Base-by-base conservation (phyloP, 2,888 invertebrate species). In the Helobdella robusta region DNA sequence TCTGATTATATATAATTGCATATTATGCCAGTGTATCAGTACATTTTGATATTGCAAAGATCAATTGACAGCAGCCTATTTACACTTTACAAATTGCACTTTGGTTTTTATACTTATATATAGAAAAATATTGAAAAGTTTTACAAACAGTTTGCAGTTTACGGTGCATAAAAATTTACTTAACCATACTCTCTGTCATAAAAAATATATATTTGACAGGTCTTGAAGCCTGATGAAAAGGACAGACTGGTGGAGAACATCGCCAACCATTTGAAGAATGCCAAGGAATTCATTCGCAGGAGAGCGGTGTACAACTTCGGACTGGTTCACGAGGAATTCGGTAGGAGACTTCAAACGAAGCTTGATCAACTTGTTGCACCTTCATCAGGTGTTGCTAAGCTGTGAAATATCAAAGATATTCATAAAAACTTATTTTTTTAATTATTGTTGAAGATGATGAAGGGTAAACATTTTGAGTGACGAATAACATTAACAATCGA, bases 261-360 rank as follows among this genome's bases (percentile, higher is more conserved):
- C 73, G 89, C 87, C 0, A 86, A 83, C 3, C 86, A 87, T 77
- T 79, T 95, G 66, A 85, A 85, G 72, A 83, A 85, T 71, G 91
- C 93, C 3, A 86, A 88, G 69, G 85, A 84, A 66, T 92, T 93
- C 78, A 86, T 97, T 72, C 89, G 91, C 80, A 73, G 74, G 74
- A 85, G 93, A 68, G 88, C 88, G 4, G 84, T 94, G 25, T 86
- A 86, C 74, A 87, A 89, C 77, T 93, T 93, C 76, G 81, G 84
- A 32, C 84, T 84, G 85, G 77, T 80, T 92, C 28, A 40, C 28
- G 6, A 32, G 23, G 61, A 61, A 8, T 36, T 61, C 28, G 61
- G 61, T 2, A 20, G 46, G 46, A 61, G 23, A 46, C 30, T 61
- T 25, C 25, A 61, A 28, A 15, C 28, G 25, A 61, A 20, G 40